phyloP scores from a whole-genome alignment of 2,113 vertebrate species.

The Lucifuga dentata region DNA sequence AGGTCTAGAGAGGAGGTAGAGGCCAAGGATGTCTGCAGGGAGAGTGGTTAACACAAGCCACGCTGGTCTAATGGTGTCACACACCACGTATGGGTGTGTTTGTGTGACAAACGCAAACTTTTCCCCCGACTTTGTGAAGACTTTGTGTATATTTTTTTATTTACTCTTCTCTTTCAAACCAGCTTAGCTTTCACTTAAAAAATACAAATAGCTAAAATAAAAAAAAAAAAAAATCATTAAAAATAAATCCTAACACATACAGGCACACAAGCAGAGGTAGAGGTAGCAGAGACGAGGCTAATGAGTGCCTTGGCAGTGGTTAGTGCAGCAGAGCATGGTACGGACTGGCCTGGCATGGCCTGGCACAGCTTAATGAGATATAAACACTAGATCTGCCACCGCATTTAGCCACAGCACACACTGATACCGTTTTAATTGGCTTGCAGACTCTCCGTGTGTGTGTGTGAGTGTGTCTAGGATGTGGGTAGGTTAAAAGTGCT shows the following conservation, averaged over 20 bases:
- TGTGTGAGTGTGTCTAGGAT: constrained; percentile 4
- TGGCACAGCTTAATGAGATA: constrained; percentile 72
- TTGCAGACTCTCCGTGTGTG: constrained; percentile 20
- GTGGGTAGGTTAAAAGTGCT: not conserved
- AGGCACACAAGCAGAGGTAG: constrained; percentile 17
- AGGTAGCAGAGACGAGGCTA: constrained; percentile 50
- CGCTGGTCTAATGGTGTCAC: constrained; percentile 54
- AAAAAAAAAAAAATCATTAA: constrained; percentile 2
- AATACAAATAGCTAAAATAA: not conserved
- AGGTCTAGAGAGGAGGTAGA: constrained; percentile 33
- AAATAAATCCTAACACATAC: constrained; percentile 19
- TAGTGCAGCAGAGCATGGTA: constrained; percentile 57
- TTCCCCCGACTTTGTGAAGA: constrained; percentile 26
- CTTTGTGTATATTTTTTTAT: constrained; percentile 7
- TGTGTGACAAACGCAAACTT: constrained; percentile 13
- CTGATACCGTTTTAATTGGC: constrained; percentile 70
- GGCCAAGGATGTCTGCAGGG: constrained; percentile 59
- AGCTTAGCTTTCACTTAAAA: constrained; percentile 10
- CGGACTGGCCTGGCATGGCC: constrained; percentile 63
- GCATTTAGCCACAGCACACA: constrained; percentile 61
- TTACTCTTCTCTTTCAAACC: not conserved
- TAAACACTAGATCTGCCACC: constrained; percentile 71
- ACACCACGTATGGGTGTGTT: not conserved
- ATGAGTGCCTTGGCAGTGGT: constrained; percentile 59
- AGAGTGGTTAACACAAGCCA: constrained; percentile 46